A percentile compares a stretch with the other conserved stretches of the same genome.
Conservation (phyloP, 2,888 invertebrate genomes). For the Tortrix viridana region DNA sequence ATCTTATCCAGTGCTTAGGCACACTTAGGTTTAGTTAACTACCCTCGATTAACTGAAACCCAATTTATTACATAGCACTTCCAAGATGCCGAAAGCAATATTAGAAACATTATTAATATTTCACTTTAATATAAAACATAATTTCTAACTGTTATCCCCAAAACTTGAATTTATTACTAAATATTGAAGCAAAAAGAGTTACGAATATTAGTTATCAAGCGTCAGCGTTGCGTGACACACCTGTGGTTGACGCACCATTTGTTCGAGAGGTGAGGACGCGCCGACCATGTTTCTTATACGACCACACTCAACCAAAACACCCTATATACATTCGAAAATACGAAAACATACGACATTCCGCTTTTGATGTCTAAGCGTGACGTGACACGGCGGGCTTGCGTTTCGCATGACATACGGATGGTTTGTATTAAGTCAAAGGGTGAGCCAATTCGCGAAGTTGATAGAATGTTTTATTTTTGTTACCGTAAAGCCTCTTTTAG, state of each 20-base stretch:
- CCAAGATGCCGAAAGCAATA: no score
- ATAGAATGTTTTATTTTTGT: constrained; percentile 31
- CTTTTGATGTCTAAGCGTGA: neutral
- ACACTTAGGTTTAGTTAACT: no score
- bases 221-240: constrained; percentile 57
- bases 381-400: constrained; percentile 23
- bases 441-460: constrained; percentile 23
- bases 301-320: neutral
- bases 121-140: no score
- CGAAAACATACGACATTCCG: neutral
- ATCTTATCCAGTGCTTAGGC: no score
- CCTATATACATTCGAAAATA: constrained; percentile 3
- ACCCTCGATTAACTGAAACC: no score
- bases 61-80: no score
- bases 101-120: no score
- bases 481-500: constrained; percentile 20
- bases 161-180: neutral
- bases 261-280: constrained; percentile 57
- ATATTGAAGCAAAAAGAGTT: constrained; percentile 19
- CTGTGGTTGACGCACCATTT: constrained; percentile 78
- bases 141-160: no score
- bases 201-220: constrained; percentile 62
- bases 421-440: constrained; percentile 28
- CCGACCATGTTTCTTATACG: constrained; percentile 22
- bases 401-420: constrained; percentile 24